Conservation (phyloP, 2,797 vertebrate genomes). For the Thaleichthys pacificus region DNA sequence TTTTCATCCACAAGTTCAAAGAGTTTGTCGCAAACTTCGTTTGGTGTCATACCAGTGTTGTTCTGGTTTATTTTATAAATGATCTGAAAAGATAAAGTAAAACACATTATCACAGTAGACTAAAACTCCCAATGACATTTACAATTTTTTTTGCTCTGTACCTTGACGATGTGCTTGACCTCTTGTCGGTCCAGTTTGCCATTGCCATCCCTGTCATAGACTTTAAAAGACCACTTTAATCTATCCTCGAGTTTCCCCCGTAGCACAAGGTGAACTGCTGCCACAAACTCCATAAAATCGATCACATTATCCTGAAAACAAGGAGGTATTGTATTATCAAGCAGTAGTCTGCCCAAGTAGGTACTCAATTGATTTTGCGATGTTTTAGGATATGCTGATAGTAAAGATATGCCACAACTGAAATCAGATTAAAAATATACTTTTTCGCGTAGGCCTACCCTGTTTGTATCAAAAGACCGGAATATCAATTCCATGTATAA, state of each 20-base stretch:
- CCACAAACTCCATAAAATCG: slow-evolving; percentile 62
- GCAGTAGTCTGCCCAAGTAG: not conserved
- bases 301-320: slow-evolving; percentile 53
- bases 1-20: slow-evolving; percentile 60
- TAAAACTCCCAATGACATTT: not conserved
- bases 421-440: too few relatives aligned
- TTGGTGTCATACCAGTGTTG: slow-evolving; percentile 37
- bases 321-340: slow-evolving; percentile 1
- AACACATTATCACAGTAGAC: not conserved
- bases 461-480: slow-evolving; percentile 53
- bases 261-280: slow-evolving; percentile 54
- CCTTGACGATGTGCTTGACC: slow-evolving; percentile 51
- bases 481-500: slow-evolving; percentile 52
- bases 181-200: slow-evolving; percentile 57
- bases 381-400: too few relatives aligned
- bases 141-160: slow-evolving; percentile 14
- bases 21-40: slow-evolving; percentile 56
- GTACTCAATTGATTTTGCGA: too few relatives aligned
- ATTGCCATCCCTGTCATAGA: slow-evolving; percentile 57
- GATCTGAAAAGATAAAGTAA: slow-evolving; percentile 26
- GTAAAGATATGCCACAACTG: too few relatives aligned
- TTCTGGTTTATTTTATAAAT: slow-evolving; percentile 54
- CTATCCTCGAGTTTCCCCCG: slow-evolving; percentile 58
- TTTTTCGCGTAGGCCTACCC: slow-evolving; percentile 3
- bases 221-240: slow-evolving; percentile 62